Evolutionary conservation across 2,888 invertebrate species (phyloP), one percentile per base, ranked within the genome.

Genomic region (Volucella inflata): DNA sequence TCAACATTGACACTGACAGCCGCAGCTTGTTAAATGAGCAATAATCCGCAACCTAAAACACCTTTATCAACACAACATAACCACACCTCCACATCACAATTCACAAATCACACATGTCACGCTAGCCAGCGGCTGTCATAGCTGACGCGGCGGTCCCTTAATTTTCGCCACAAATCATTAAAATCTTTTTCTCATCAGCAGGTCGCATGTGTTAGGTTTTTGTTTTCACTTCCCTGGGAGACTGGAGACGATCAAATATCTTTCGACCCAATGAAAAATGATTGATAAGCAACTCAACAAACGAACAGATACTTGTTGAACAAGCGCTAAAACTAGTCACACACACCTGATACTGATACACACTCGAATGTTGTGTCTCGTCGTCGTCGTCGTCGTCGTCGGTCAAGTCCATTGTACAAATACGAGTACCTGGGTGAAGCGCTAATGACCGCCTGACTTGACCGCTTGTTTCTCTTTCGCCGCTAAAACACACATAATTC

Each of bases 251-350:
- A 72, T 70, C 70, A 64, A 78, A 78, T 70, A 64, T 50, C 70
- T 78, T 46, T 78, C 62, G 42, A 71, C 57, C 62, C 64, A 71
- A 50, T 64, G 70, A 64, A 64, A 71, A 62, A 70, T 78, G 78
- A 78, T 78, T 77, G 70, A 68, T 62, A 60, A 77, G 68, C 76
- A 67, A 57, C 75, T 64, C 46, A 42, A 59, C 50, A 36, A 16
- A 17, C 65, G 30, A 53, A 17, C 50, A 60, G 70, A 46, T 51
- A 64, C 62, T 78, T 70, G 78, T 71, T 78, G 70, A 70, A 78
- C 78, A 78, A 78, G 70, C 78, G 70, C 64, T 77, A 71, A 36
- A 64, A 78, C 78, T 71, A 78, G 70, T 60, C 70, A 38, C 53
- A 55, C 55, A 65, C 74, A 55, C 60, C 30, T 30, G 30, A 30